phyloP scores from a whole-genome alignment of 1,140 invertebrate genomes.

The Pseudobourletiella spinata region DNA sequence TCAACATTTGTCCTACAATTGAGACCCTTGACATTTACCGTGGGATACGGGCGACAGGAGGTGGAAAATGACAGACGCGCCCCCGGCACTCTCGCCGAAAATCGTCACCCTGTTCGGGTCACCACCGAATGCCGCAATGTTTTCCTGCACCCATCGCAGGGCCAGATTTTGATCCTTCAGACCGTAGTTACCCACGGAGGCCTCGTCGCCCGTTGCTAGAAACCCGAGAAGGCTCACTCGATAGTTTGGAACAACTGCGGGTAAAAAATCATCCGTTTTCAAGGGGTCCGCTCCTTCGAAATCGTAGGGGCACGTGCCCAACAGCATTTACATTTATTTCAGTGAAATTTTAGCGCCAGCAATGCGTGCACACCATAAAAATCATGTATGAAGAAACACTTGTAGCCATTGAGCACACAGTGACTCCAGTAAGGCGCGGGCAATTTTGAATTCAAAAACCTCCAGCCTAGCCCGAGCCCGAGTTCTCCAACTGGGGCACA shows the following conservation, averaged over 20 bases:
- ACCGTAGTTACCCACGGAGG: slow-evolving; percentile 39
- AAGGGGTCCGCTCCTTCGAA: slow-evolving; percentile 46
- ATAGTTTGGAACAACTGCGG: slow-evolving; percentile 6
- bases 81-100: slow-evolving; percentile 1
- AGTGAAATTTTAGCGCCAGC: too few relatives aligned
- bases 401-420: too few relatives aligned
- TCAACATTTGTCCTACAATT: not conserved
- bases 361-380: too few relatives aligned
- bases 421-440: too few relatives aligned
- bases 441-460: too few relatives aligned
- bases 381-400: too few relatives aligned
- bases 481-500: too few relatives aligned
- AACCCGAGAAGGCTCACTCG: not conserved
- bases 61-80: not conserved
- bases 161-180: slow-evolving; percentile 39
- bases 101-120: slow-evolving; percentile 34
- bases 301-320: too few relatives aligned
- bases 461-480: too few relatives aligned
- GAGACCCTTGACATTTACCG: not conserved
- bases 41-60: not conserved
- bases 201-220: slow-evolving; percentile 14
- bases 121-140: slow-evolving; percentile 41
- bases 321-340: too few relatives aligned
- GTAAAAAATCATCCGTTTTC: not conserved
- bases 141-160: slow-evolving; percentile 40